Evolutionary conservation across 1,140 invertebrate species (phyloP).

Genomic region (Sycophaga agraensis): DNA sequence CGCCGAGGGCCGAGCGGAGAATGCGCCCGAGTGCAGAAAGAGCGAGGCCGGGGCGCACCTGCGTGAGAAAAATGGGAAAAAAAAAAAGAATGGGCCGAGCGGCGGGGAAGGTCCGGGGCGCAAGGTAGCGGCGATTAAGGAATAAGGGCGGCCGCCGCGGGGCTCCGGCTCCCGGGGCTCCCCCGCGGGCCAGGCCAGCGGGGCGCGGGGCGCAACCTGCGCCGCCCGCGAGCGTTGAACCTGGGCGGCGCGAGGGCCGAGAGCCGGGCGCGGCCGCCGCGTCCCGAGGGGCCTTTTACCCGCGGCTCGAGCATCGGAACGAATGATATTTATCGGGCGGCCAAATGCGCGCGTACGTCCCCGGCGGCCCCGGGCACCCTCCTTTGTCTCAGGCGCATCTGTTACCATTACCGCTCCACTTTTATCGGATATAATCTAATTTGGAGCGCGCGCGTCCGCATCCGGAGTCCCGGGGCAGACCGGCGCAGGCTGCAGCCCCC

Average conservation of each 20-base stretch:
- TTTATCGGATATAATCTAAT: conserved; percentile 21
- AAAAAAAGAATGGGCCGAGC: too few relatives aligned
- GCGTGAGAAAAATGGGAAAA: too few relatives aligned
- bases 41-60: too few relatives aligned
- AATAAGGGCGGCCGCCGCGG: too few relatives aligned
- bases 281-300: conserved; percentile 11
- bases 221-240: conserved; percentile 42
- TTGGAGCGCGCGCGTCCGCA: too few relatives aligned
- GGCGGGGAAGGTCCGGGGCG: too few relatives aligned
- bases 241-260: conserved; percentile 39
- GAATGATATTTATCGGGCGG: conserved; percentile 32
- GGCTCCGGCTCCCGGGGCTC: too few relatives aligned
- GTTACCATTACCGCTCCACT: conserved; percentile 14
- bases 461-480: too few relatives aligned
- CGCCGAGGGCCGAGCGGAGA: too few relatives aligned
- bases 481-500: too few relatives aligned
- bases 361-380: conserved; percentile 8
- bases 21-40: too few relatives aligned
- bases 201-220: conserved; percentile 38
- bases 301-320: conserved; percentile 30
- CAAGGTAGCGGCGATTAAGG: too few relatives aligned
- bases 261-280: conserved; percentile 38
- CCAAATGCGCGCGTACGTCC: conserved; percentile 5
- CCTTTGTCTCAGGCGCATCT: conserved; percentile 23
- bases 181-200: neutral